phyloP scores from a whole-genome alignment of 64 coral and sea anemone species.

The Montipora foliosa region DNA sequence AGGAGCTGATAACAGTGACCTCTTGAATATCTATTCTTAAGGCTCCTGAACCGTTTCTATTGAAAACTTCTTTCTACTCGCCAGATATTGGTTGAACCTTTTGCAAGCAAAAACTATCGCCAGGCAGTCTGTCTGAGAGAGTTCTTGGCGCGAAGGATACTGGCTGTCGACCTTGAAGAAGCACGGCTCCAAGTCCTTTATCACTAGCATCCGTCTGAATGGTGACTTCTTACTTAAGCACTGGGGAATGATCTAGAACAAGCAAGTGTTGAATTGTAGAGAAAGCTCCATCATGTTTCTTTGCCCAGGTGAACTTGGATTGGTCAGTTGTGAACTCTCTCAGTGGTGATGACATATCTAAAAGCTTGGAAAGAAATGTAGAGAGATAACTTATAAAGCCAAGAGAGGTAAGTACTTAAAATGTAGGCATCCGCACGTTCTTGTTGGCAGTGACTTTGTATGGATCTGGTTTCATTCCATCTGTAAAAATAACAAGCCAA shows the following conservation, averaged over 20 bases:
- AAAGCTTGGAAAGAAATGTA: constrained; percentile 3
- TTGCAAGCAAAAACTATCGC: not conserved
- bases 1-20: constrained; percentile 49
- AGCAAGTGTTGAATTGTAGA: not conserved
- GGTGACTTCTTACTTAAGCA: constrained; percentile 9
- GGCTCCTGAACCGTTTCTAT: constrained; percentile 48
- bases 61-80: constrained; percentile 32
- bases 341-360: constrained; percentile 10
- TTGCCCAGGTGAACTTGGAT: not conserved
- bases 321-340: constrained; percentile 29
- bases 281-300: constrained; percentile 47
- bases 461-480: constrained; percentile 53
- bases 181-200: not conserved
- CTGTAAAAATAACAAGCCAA: not conserved
- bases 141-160: not conserved
- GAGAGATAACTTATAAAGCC: constrained; percentile 47
- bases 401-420: constrained; percentile 26
- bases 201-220: constrained; percentile 6
- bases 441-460: constrained; percentile 36
- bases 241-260: not conserved
- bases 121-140: not conserved
- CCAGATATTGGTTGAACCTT: constrained; percentile 33
- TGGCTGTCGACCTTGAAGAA: not conserved
- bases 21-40: constrained; percentile 59
- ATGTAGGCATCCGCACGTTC: constrained; percentile 5